Base-by-base conservation (phyloP, 1,140 invertebrate species). In the Drosophila prosaltans region DNA sequence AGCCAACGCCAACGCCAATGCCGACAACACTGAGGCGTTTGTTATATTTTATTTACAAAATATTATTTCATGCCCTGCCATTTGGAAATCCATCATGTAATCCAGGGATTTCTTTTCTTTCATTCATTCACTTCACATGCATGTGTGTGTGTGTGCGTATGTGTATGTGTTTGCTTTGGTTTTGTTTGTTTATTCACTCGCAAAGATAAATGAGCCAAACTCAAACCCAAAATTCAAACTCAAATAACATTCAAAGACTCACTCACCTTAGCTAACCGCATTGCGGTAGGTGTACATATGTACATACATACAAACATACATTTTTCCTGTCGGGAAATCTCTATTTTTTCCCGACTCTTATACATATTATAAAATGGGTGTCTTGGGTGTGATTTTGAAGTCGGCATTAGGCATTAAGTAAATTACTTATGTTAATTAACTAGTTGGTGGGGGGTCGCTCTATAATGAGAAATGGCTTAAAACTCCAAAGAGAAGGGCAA, bases 361-460 rank as follows among this genome's bases (percentile, higher is more conserved):
- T 21, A 16, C 9, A 48, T 28, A 45, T 76, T 40, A 26, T 58
- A 65, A 54, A 88, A 73, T 70, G 76, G 72, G 73, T 65, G 76
- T 69, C 73, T 65, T 68, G 72, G 67, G 69, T 68, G 54, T 68
- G 71, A 62, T 79, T 86, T 70, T 51, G 45, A 51, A 51, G 45
- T 51, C 45, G 57, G 71, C 63, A 59, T 48, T 61, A 48, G 54
- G 67, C 67, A 74, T 75, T 78, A 79, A 81, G 75, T 74, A 78
- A 88, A 88, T 90, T 89, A 88, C 85, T 88, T 88, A 88, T 88
- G 84, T 89, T 88, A 88, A 88, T 88, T 89, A 88, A 85, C 72
- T 84, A 51, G 45, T 51, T 51, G 45, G 45, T 51, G 7, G 21
- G 45, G 21, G 45, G 65, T 28, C 67, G 57, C 48, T 69, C 60